phyloP scores from a whole-genome alignment of 2,113 vertebrate species.

The Fulmarus glacialis region DNA sequence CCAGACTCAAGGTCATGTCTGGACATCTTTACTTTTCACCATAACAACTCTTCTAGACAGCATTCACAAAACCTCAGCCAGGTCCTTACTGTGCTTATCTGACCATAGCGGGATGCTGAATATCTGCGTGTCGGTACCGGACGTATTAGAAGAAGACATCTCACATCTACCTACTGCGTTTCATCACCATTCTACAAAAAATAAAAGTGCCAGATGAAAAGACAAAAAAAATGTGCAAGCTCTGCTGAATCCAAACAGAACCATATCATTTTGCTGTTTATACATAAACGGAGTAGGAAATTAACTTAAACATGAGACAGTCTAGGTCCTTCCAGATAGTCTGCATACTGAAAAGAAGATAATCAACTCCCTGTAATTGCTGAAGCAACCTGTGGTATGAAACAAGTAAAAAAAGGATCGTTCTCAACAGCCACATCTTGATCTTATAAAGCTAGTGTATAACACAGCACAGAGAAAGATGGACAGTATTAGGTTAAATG shows the following conservation, averaged over 20 bases:
- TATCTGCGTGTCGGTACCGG: rapidly evolving
- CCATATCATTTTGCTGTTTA: not conserved
- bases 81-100: not conserved
- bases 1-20: conserved; percentile 17
- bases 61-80: not conserved
- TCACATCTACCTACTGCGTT: not conserved
- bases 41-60: not conserved
- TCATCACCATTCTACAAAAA: not conserved
- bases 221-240: not conserved
- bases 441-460: not conserved
- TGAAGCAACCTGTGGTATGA: not conserved
- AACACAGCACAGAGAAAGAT: not conserved
- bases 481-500: not conserved
- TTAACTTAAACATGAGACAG: rapidly evolving
- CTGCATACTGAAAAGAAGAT: not conserved
- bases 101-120: not conserved
- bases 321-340: rapidly evolving
- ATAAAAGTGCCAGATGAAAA: not conserved
- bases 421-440: not conserved
- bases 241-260: not conserved
- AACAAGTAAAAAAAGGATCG: not conserved
- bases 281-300: not conserved
- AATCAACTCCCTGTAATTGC: not conserved
- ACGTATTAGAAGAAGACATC: not conserved
- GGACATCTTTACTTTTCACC: conserved; percentile 32